Percentiles rank a stretch among this genome's conserved stretches.
Evolutionary conservation across 2,888 invertebrate genomes (phyloP).

Genomic region (Drosophila pseudotalamancana): DNA sequence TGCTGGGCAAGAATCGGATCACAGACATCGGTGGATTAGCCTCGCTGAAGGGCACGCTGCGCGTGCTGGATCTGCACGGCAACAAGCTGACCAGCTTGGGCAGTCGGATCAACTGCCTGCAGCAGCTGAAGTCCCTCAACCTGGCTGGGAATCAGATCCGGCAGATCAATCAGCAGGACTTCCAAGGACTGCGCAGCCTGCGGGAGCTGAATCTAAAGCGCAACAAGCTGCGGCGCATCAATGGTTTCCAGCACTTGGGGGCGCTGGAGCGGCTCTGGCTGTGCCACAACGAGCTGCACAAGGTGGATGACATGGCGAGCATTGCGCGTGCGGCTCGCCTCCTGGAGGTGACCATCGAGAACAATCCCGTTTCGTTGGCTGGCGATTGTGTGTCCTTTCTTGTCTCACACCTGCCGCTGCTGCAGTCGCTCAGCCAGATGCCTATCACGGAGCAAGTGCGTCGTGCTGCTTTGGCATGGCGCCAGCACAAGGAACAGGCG

Average conservation of each 20-base stretch:
- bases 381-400: conserved; percentile 93
- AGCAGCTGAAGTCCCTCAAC: conserved; percentile 94
- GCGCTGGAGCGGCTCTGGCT: conserved; percentile 87
- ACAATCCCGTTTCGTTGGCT: conserved; percentile 92
- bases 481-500: conserved; percentile 90
- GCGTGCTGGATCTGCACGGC: conserved; percentile 96
- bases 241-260: conserved; percentile 92
- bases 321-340: conserved; percentile 91
- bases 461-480: conserved; percentile 92
- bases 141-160: conserved; percentile 96
- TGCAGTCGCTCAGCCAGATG: conserved; percentile 90
- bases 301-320: conserved; percentile 93
- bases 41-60: conserved; percentile 87
- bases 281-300: conserved; percentile 86
- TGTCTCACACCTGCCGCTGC: conserved; percentile 91
- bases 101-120: conserved; percentile 86
- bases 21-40: conserved; percentile 81
- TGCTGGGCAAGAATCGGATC: conserved; percentile 94
- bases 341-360: conserved; percentile 93
- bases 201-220: conserved; percentile 95
- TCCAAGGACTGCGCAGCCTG: conserved; percentile 90
- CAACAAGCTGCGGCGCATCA: conserved; percentile 91
- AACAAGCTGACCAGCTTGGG: conserved; percentile 89
- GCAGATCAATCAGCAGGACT: conserved; percentile 90
- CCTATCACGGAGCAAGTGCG: conserved; percentile 92